phyloP scores from a whole-genome alignment of 2,797 vertebrate genomes.

The Typhlichthys subterraneus region DNA sequence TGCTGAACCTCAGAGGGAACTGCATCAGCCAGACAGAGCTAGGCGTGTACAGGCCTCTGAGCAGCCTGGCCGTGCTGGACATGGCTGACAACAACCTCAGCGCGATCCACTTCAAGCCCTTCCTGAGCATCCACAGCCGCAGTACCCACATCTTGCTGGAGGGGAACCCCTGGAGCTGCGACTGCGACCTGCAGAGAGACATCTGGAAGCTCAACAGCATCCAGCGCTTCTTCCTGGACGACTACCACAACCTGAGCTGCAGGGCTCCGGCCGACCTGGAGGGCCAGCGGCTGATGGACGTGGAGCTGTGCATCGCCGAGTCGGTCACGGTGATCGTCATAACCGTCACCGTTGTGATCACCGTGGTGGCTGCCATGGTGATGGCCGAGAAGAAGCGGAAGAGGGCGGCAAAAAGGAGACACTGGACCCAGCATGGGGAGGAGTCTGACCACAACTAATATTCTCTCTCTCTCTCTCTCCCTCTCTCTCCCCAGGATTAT shows the following conservation, averaged over 20 bases:
- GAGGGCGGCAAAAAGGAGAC: slow-evolving; percentile 69
- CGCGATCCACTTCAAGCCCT: slow-evolving; percentile 76
- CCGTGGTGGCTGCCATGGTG: slow-evolving; percentile 81
- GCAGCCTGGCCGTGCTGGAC: slow-evolving; percentile 75
- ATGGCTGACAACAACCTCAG: slow-evolving; percentile 73
- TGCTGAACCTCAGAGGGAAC: slow-evolving; percentile 78
- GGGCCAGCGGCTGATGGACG: slow-evolving; percentile 61
- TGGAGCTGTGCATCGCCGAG: slow-evolving; percentile 83
- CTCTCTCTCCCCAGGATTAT: neutral
- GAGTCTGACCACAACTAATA: slow-evolving; percentile 62
- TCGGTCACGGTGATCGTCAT: slow-evolving; percentile 84
- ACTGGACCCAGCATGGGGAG: slow-evolving; percentile 78
- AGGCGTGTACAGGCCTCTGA: slow-evolving; percentile 72
- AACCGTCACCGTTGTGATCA: slow-evolving; percentile 78
- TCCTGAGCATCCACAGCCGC: slow-evolving; percentile 78
- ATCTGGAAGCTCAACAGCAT: slow-evolving; percentile 80
- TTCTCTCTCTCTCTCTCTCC: neutral
- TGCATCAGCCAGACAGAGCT: slow-evolving; percentile 63
- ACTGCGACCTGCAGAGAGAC: slow-evolving; percentile 84
- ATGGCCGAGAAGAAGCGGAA: slow-evolving; percentile 83
- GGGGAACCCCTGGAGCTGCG: slow-evolving; percentile 81
- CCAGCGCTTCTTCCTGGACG: slow-evolving; percentile 78
- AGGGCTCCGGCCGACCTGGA: slow-evolving; percentile 57
- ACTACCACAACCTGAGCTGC: slow-evolving; percentile 79
- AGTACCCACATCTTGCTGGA: slow-evolving; percentile 81